Evolutionary conservation across 1,140 invertebrate species (phyloP).

Genomic region (Cotesia chilonis): DNA sequence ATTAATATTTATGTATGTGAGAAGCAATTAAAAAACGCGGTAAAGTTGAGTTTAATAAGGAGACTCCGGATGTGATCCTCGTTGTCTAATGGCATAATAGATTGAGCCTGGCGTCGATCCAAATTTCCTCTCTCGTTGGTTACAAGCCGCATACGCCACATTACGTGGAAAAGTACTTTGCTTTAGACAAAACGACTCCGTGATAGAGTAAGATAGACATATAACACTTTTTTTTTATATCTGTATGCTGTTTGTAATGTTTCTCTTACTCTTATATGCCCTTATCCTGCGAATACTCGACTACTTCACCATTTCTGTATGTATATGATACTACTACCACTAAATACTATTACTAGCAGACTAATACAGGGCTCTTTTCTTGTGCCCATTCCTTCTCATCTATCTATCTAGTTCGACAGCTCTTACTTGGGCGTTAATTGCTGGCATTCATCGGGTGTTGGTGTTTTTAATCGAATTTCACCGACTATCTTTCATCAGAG

Average conservation of each 20-base stretch:
- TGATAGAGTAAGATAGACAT: slow-evolving; percentile 16
- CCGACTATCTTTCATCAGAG: background rate
- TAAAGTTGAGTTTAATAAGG: slow-evolving; percentile 38
- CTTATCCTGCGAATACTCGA: background rate
- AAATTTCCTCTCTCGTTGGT: slow-evolving; percentile 35
- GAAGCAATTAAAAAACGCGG: slow-evolving; percentile 41
- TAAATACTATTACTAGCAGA: too few relatives aligned
- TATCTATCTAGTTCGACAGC: slow-evolving; percentile 31
- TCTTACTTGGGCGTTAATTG: slow-evolving; percentile 37
- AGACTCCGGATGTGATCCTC: slow-evolving; percentile 37
- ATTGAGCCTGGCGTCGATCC: slow-evolving; percentile 40
- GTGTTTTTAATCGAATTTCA: slow-evolving; percentile 39
- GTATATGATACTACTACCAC: background rate
- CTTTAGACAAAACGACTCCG: background rate
- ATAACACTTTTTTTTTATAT: slow-evolving; percentile 9
- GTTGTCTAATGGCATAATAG: slow-evolving; percentile 42
- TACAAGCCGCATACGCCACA: slow-evolving; percentile 30
- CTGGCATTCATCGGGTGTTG: slow-evolving; percentile 35
- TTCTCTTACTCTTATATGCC: background rate
- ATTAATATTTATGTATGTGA: slow-evolving; percentile 40
- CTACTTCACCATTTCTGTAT: background rate
- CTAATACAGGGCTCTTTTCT: background rate
- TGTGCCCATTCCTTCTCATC: background rate
- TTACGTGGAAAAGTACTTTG: slow-evolving; percentile 26
- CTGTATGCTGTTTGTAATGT: background rate